Evolutionary conservation across 2,888 invertebrate species (phyloP).

Genomic region (Formica aserva): DNA sequence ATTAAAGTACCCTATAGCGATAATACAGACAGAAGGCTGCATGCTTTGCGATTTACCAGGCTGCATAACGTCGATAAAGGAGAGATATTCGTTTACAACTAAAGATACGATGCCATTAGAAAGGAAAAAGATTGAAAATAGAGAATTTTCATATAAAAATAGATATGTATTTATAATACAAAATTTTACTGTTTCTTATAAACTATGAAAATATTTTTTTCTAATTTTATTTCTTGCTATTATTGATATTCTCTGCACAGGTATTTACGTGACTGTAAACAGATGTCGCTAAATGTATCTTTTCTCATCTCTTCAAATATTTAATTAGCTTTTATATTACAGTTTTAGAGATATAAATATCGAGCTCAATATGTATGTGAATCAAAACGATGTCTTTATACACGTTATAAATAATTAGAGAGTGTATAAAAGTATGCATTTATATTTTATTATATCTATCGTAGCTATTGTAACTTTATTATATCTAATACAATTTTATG

Average conservation of each 20-base stretch:
- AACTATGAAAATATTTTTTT: background rate
- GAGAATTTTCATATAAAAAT: conserved; percentile 1
- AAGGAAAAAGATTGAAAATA: background rate
- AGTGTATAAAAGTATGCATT: background rate
- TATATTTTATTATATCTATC: background rate
- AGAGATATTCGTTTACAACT: conserved; percentile 25
- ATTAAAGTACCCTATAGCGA: background rate
- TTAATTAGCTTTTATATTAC: background rate
- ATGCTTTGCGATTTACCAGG: background rate
- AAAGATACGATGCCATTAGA: conserved; percentile 8
- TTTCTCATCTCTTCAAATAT: background rate
- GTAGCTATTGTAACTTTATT: background rate
- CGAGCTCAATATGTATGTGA: background rate
- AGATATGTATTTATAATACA: background rate
- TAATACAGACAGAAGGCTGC: background rate
- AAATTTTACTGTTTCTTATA: background rate
- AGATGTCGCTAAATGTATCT: conserved; percentile 31
- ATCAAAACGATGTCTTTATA: background rate
- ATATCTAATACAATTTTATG: background rate
- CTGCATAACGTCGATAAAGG: conserved; percentile 22
- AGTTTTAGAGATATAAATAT: conserved; percentile 3
- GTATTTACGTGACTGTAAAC: background rate
- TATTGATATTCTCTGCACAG: background rate
- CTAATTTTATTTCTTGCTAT: background rate
- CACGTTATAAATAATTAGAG: background rate